Base-by-base conservation (phyloP, 2,113 vertebrate species). In the Colistium nudipinnis region DNA sequence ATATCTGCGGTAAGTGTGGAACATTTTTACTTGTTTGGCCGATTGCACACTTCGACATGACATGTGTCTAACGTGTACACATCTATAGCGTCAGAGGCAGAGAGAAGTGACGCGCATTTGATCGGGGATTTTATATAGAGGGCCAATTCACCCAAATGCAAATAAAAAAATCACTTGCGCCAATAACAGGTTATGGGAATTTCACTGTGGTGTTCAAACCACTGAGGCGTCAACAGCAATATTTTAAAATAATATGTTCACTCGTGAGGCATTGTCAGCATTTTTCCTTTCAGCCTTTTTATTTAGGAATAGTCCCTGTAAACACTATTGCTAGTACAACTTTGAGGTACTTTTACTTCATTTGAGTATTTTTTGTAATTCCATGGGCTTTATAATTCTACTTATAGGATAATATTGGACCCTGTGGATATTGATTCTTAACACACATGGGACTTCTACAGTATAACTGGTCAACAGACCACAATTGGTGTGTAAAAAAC, bases 221-320 rank as follows among this genome's bases (percentile, higher is more conserved):
- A 44, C 43, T 19, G 11, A 49, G 39, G 54, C 19, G 16, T 39
- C 33, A 48, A 53, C 28, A 53, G 13, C 56, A 82, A 62, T n/a
- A 45, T 39, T n/a, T n/a, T n/a, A n/a, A n/a, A n/a, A n/a, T n/a
- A n/a, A n/a, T n/a, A n/a, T n/a, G n/a, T n/a, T n/a, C n/a, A n/a
- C n/a, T n/a, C n/a, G n/a, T n/a, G n/a, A n/a, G n/a, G n/a, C 25
- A 55, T 1, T 14, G 27, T 66, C 22, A 62, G n/a, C 10, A 11
- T 22, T 67, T 54, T 71, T 62, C 25, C 20, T 24, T 47, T 11
- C 4, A 45, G 16, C 20, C 31, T 6, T 43, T 68, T 38, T 64
- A n/a, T n/a, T 4, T 5, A 14, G 6, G 24, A 14, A 38, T 2
- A 8, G 3, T 16, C 17, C 16, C 56, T 25, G 2, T 33, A 4